Evolutionary conservation across 1,140 invertebrate genomes (phyloP), one percentile per base, ranked within the genome.

Genomic region (Solen grandis): DNA sequence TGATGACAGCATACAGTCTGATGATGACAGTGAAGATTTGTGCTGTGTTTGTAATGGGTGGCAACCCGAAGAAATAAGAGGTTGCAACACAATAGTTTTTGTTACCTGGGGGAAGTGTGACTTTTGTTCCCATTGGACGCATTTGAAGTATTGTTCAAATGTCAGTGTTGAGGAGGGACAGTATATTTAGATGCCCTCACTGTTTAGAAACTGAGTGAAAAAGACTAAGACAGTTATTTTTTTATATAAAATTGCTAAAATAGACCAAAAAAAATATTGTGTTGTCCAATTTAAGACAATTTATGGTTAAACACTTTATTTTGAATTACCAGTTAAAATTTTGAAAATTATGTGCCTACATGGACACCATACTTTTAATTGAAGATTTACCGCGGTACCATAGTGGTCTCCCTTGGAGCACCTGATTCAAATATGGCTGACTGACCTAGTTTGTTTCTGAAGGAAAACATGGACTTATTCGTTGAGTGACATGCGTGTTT

Each of bases 111-210:
- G 65, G 29, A 68, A 68, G 29, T 68, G 38, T 69, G 65, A 68
- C 65, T 68, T 68, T 52, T 68, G 65, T 52, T 16, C 65, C 13
- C 65, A 68, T n/a, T 68, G 36, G 65, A 50, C 46, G 31, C 65
- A 68, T 68, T 31, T 68, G 14, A 68, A 68, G 52, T 68, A 68
- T 22, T 68, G 36, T 27, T 5, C 65, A 5, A 19, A 46, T 5
- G 65, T 68, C 29, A 52, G 38, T 50, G 36, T 27, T 50, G 25
- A 31, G 29, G 19, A 31, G 41, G 16, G 41, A 14, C 31, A 33
- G 50, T 69, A 19, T 69, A 0, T 69, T 69, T n/a, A 50, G 38
- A 22, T 69, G 46, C 31, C 66, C 46, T 1, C 46, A 69, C 27
- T 69, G 66, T 19, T 31, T n/a, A 27, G 13, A n/a, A 1, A 14